Evolutionary conservation across 1,140 invertebrate genomes (phyloP).

Genomic region (Pachypsylla venusta): DNA sequence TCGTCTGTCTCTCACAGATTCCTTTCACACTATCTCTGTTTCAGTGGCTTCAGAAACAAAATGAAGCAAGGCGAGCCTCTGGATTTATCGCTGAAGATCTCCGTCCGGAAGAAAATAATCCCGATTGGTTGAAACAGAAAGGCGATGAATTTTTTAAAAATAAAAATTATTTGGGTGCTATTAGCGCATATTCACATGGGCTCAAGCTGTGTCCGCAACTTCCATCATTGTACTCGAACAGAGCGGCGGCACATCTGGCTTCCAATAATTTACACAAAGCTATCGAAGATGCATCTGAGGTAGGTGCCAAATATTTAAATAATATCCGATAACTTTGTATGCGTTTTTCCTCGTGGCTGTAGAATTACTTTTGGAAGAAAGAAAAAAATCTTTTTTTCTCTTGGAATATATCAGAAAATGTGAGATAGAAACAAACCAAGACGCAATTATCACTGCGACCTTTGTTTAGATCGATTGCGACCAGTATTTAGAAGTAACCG

Average conservation of each 20-base stretch:
- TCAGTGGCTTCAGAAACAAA: constrained; percentile 64
- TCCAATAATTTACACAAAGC: constrained; percentile 56
- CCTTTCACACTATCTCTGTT: constrained; percentile 18
- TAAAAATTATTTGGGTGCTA: constrained; percentile 59
- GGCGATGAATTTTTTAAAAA: constrained; percentile 59
- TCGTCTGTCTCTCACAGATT: too few relatives aligned
- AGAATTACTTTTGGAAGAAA: too few relatives aligned
- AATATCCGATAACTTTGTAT: too few relatives aligned
- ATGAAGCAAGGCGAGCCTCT: constrained; percentile 47
- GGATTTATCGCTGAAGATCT: constrained; percentile 62
- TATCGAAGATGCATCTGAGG: constrained; percentile 43
- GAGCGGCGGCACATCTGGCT: constrained; percentile 59
- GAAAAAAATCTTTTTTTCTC: background rate
- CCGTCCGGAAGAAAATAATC: constrained; percentile 64
- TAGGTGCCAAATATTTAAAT: too few relatives aligned
- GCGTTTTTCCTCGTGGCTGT: too few relatives aligned
- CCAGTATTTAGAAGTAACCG: too few relatives aligned
- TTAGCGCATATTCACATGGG: constrained; percentile 65
- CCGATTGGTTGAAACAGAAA: constrained; percentile 64
- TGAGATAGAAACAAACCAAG: too few relatives aligned
- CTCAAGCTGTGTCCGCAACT: constrained; percentile 57
- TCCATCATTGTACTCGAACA: constrained; percentile 53
- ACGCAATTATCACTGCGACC: too few relatives aligned
- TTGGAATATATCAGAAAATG: constrained; percentile 16
- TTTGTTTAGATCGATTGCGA: too few relatives aligned